phyloP scores from a whole-genome alignment of 2,797 vertebrate genomes.

The Muscicapa striata region DNA sequence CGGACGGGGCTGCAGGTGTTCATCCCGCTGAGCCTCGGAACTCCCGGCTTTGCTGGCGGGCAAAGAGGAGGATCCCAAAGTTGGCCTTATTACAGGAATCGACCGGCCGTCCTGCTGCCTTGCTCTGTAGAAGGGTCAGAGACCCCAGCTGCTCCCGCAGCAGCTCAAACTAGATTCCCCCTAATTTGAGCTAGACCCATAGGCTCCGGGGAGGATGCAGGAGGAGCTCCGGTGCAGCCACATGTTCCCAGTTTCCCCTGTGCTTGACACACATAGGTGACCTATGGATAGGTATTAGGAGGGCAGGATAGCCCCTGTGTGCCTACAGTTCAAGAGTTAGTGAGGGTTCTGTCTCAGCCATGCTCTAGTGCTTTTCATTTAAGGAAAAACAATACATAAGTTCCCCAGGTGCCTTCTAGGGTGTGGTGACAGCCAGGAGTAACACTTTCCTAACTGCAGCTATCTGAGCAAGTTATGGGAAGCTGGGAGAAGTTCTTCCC shows the following conservation, averaged over 20 bases:
- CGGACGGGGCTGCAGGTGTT: neutral
- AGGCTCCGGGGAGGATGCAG: neutral
- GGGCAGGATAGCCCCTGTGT: neutral
- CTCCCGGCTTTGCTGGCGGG: neutral
- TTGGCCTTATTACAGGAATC: neutral
- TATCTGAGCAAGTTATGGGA: accelerated
- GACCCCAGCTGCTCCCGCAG: neutral
- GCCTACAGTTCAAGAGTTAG: neutral
- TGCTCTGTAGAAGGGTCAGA: neutral
- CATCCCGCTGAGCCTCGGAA: neutral
- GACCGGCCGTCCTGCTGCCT: too few relatives aligned
- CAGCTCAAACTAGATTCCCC: neutral
- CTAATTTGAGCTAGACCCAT: neutral
- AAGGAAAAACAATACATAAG: neutral
- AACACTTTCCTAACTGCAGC: neutral
- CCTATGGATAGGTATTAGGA: accelerated
- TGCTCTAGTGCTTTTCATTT: neutral
- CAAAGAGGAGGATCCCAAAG: neutral
- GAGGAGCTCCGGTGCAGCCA: neutral
- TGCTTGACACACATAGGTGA: neutral
- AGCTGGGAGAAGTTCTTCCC: neutral
- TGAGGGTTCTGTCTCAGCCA: neutral
- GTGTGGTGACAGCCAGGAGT: neutral
- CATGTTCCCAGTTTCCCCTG: accelerated
- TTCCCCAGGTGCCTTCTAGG: neutral